Percentiles rank a stretch among this genome's conserved stretches.
These are phyloP conservation scores for Porites lobata DNA, from an alignment of 92 coral and sea anemone species.

Conservation along the genomic window DNA sequence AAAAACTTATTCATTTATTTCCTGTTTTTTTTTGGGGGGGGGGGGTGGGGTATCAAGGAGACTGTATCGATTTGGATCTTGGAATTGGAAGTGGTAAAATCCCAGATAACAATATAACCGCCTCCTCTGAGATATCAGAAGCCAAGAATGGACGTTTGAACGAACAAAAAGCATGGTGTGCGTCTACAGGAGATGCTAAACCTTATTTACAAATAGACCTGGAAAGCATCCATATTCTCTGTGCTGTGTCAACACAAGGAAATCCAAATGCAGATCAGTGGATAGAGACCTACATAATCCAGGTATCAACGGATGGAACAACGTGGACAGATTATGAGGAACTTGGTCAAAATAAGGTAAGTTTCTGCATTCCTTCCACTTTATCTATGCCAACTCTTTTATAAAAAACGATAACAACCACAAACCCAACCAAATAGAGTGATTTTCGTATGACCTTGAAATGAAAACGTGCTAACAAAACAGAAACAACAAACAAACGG, in stretches of 20 bases:
- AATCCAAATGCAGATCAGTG: constrained; percentile 38
- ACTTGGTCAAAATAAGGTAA: neutral
- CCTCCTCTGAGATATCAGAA: constrained; percentile 24
- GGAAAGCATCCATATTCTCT: constrained; percentile 8
- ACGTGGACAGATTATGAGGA: constrained; percentile 20
- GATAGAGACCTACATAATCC: constrained; percentile 17
- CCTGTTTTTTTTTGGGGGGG: no score
- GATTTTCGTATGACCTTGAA: no score
- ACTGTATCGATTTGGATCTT: constrained; percentile 29
- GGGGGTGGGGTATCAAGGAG: neutral
- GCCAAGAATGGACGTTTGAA: constrained; percentile 56
- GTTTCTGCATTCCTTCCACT: neutral
- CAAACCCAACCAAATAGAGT: no score
- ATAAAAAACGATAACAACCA: no score
- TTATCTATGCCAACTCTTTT: neutral
- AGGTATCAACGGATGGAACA: constrained; percentile 28
- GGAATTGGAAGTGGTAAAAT: constrained; percentile 29
- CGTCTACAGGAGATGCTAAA: constrained; percentile 9
- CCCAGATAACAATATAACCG: constrained; percentile 6
- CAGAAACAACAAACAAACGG: no score
- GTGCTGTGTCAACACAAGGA: constrained; percentile 45
- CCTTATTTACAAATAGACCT: constrained; percentile 42
- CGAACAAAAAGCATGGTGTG: constrained; percentile 38
- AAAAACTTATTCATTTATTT: no score
- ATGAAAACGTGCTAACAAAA: no score